Conservation (phyloP, 92 coral and sea anemone species). For the Bergia sp. region DNA sequence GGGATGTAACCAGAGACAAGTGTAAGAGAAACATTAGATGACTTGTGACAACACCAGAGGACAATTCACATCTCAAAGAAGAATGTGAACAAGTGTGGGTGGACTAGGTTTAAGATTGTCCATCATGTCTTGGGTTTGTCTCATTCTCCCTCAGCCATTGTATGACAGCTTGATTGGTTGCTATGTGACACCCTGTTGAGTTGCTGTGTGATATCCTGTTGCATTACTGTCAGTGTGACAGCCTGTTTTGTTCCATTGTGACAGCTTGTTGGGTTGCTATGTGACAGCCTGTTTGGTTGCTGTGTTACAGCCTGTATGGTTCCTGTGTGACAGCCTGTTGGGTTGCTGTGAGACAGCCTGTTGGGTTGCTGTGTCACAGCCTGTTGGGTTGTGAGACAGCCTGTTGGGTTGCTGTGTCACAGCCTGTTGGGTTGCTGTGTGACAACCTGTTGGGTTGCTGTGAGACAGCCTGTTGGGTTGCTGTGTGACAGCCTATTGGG, state of each 20-base stretch:
- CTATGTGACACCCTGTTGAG: too few relatives aligned
- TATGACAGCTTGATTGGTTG: not conserved
- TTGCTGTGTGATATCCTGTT: not conserved
- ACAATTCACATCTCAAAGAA: too few relatives aligned
- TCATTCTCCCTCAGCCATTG: too few relatives aligned
- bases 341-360: not conserved
- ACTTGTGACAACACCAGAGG: too few relatives aligned
- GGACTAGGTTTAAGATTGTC: too few relatives aligned
- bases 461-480: not conserved
- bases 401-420: not conserved
- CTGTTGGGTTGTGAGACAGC: not conserved
- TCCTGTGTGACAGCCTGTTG: not conserved
- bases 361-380: not conserved
- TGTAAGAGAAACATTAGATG: too few relatives aligned
- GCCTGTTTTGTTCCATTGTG: not conserved
- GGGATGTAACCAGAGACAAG: too few relatives aligned
- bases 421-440: not conserved
- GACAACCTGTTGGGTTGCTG: not conserved
- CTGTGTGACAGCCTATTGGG: not conserved
- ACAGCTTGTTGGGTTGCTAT: not conserved
- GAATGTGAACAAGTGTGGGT: too few relatives aligned
- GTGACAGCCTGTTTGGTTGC: not conserved
- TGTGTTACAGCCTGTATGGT: not conserved
- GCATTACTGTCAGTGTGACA: not conserved
- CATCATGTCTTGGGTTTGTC: too few relatives aligned